These are phyloP conservation scores for Notocelia uddmanniana DNA, from an alignment of 2,888 invertebrate genomes.

Conservation along the genomic window DNA sequence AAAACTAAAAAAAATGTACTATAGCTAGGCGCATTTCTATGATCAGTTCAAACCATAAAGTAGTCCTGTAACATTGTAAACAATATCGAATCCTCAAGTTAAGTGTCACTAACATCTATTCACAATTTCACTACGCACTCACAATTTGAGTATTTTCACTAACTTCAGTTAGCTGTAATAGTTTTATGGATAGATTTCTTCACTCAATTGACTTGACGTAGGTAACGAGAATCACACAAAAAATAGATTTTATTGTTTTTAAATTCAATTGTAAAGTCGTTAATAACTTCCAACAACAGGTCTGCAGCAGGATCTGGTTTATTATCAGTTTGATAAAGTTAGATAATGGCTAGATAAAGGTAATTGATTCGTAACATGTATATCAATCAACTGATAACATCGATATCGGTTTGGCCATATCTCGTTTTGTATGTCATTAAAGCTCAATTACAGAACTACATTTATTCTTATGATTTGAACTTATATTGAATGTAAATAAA, in stretches of 20 bases:
- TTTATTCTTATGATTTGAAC: not conserved
- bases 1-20: not conserved
- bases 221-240: too few species aligned
- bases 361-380: conserved; percentile 40
- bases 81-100: conserved; percentile 19
- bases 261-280: conserved; percentile 14
- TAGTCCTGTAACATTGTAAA: conserved; percentile 1
- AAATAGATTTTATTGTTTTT: not conserved
- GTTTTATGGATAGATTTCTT: not conserved
- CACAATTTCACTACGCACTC: not conserved
- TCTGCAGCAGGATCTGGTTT: conserved; percentile 7
- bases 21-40: not conserved
- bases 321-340: conserved; percentile 26
- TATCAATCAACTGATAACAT: conserved; percentile 41
- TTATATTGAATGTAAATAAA: too few species aligned
- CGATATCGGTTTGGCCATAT: not conserved
- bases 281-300: conserved; percentile 19
- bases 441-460: not conserved
- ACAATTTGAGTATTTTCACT: not conserved
- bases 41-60: conserved; percentile 8
- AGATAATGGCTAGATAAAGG: conserved; percentile 29
- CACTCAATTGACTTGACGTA: not conserved
- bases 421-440: conserved; percentile 1
- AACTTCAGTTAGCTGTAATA: not conserved
- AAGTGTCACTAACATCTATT: not conserved